A percentile compares a stretch with the other conserved stretches of the same genome.
These are phyloP conservation scores for Syrphus vitripennis DNA, from an alignment of 2,888 invertebrate species.

Conservation along the genomic window DNA sequence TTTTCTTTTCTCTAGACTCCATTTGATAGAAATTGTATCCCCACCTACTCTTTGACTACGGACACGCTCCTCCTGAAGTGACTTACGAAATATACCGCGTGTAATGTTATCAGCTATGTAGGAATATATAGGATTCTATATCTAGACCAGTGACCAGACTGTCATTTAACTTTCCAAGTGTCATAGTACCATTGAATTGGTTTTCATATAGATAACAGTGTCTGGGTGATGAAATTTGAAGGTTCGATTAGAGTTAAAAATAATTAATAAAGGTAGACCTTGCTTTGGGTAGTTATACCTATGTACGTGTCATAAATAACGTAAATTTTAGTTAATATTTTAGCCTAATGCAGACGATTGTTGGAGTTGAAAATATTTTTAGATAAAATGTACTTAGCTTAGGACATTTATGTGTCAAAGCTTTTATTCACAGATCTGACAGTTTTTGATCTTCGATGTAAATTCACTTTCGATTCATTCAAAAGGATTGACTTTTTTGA, in stretches of 20 bases:
- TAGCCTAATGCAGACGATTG: too few species aligned
- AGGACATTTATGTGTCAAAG: too few species aligned
- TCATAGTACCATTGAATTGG: background rate
- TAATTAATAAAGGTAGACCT: background rate
- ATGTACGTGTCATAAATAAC: background rate
- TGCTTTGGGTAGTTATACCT: background rate
- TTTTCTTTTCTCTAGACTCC: too few species aligned
- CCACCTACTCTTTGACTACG: background rate
- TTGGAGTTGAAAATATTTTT: too few species aligned
- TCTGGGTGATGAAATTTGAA: conserved; percentile 2
- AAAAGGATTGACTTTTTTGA: too few species aligned
- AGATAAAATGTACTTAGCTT: too few species aligned
- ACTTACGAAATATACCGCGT: conserved; percentile 28
- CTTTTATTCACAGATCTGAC: too few species aligned
- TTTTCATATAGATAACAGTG: background rate
- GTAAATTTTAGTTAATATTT: background rate
- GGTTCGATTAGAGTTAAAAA: conserved; percentile 9
- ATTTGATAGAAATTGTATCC: background rate
- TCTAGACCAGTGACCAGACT: conserved; percentile 6
- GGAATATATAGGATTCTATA: background rate
- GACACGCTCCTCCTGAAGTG: background rate
- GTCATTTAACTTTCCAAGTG: conserved; percentile 16
- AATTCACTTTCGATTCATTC: too few species aligned
- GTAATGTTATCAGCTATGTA: conserved; percentile 11
- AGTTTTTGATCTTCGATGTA: too few species aligned